phyloP scores from a whole-genome alignment of 2,797 vertebrate species.

The Sebastes diploproa region DNA sequence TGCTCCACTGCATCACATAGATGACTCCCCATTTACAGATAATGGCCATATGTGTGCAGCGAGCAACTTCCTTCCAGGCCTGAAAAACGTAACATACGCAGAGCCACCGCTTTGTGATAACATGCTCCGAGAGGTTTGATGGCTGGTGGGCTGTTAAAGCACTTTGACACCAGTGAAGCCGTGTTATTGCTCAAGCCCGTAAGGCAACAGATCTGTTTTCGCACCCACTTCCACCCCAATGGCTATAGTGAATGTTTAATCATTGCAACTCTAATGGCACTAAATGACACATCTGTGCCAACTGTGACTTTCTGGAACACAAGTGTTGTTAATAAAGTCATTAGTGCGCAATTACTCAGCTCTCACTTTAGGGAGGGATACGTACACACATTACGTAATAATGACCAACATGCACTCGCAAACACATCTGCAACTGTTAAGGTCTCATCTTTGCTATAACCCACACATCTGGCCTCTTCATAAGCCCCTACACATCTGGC shows the following conservation, averaged over 20 bases:
- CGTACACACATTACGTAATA: conserved; percentile 8
- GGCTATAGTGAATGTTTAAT: conserved; percentile 57
- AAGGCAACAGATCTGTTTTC: conserved; percentile 7
- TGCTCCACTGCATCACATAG: conserved; percentile 57
- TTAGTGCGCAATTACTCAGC: conserved; percentile 64
- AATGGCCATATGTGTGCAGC: conserved; percentile 51
- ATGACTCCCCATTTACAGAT: conserved; percentile 51
- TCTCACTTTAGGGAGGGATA: conserved; percentile 17
- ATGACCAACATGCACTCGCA: not conserved
- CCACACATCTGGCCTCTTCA: not conserved
- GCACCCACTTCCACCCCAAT: not conserved
- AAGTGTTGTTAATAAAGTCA: conserved; percentile 68
- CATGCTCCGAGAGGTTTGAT: conserved; percentile 32
- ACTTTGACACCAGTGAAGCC: conserved; percentile 11
- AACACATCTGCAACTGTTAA: conserved; percentile 1
- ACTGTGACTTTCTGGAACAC: conserved; percentile 67
- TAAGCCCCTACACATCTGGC: not conserved
- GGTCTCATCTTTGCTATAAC: not conserved
- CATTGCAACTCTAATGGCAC: conserved; percentile 57
- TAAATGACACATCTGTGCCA: conserved; percentile 64
- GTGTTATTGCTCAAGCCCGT: conserved; percentile 9
- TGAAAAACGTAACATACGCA: conserved; percentile 5
- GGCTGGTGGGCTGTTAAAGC: conserved; percentile 18
- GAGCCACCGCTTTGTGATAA: conserved; percentile 12
- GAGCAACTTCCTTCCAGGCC: conserved; percentile 12